Evolutionary conservation across 2,113 vertebrate genomes (phyloP).

Genomic region (Gobius niger): DNA sequence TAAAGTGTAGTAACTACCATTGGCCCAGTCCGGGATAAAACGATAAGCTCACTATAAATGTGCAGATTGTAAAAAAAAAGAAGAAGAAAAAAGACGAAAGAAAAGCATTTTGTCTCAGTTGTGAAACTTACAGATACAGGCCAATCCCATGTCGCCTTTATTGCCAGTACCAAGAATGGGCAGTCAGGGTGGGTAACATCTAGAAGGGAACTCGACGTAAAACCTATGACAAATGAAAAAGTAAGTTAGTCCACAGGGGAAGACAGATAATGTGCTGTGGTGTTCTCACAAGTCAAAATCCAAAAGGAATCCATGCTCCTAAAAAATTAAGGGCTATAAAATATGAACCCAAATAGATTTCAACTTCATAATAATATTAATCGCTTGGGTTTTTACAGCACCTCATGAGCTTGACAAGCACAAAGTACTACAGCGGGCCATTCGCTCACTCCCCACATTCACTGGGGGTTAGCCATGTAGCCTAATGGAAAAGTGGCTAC

Average conservation of each 20-base stretch:
- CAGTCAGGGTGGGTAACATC: not conserved
- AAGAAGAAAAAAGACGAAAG: not conserved
- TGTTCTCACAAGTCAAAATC: no score
- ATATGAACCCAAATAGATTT: no score
- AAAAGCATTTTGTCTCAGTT: no score
- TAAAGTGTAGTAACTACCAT: not conserved
- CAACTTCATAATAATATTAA: no score
- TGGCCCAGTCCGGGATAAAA: not conserved
- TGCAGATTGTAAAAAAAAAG: not conserved
- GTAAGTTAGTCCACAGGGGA: not conserved
- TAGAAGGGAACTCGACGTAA: not conserved
- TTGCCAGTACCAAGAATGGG: not conserved
- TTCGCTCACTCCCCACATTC: no score
- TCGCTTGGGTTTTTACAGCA: no score
- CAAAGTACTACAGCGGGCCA: no score
- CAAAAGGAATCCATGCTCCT: no score
- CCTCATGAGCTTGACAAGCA: no score
- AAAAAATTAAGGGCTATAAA: no score
- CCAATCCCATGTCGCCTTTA: not conserved
- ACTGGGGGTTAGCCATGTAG: no score
- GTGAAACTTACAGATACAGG: not conserved
- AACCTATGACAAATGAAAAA: not conserved
- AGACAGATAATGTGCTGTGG: not conserved
- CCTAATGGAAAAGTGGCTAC: no score
- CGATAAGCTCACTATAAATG: not conserved